A percentile compares a stretch with the other conserved stretches of the same genome.
These are phyloP conservation scores for Linurgus olivaceus DNA, from an alignment of 2,797 vertebrate species.

Conservation along the genomic window DNA sequence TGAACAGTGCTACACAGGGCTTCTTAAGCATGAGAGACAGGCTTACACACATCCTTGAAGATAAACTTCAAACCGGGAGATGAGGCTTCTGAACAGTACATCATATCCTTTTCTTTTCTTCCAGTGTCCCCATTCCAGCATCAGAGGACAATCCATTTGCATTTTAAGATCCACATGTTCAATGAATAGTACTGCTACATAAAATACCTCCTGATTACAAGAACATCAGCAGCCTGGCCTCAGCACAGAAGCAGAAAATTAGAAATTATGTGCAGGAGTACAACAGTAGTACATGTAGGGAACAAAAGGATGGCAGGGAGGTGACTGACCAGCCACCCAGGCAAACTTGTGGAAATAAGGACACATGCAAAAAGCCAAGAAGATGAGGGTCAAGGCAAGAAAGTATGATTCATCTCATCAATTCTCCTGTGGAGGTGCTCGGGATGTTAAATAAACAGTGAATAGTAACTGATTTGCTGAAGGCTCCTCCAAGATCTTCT, in stretches of 20 bases:
- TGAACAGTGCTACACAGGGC: not conserved
- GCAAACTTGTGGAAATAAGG: not conserved
- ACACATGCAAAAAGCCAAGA: not conserved
- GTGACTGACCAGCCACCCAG: not conserved
- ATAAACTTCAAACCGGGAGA: not conserved
- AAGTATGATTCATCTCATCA: not conserved
- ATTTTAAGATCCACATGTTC: not conserved
- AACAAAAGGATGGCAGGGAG: not conserved
- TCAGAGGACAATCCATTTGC: not conserved
- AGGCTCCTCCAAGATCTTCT: not conserved
- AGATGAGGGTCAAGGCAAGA: not conserved
- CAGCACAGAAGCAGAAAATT: not conserved
- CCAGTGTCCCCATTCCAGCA: not conserved
- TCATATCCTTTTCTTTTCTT: not conserved
- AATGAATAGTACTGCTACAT: not conserved
- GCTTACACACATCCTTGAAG: not conserved
- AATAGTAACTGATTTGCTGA: not conserved
- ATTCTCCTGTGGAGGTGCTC: not conserved
- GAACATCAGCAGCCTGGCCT: not conserved
- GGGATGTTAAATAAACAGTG: not conserved
- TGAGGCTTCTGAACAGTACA: not conserved
- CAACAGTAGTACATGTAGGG: not conserved
- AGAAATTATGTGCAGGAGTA: not conserved
- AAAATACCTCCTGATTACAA: not conserved
- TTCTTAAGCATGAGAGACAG: not conserved